A percentile compares a stretch with the other conserved stretches of the same genome.
These are phyloP conservation scores for Diorhabda sublineata DNA, from an alignment of 1,140 invertebrate species.

Conservation along the genomic window DNA sequence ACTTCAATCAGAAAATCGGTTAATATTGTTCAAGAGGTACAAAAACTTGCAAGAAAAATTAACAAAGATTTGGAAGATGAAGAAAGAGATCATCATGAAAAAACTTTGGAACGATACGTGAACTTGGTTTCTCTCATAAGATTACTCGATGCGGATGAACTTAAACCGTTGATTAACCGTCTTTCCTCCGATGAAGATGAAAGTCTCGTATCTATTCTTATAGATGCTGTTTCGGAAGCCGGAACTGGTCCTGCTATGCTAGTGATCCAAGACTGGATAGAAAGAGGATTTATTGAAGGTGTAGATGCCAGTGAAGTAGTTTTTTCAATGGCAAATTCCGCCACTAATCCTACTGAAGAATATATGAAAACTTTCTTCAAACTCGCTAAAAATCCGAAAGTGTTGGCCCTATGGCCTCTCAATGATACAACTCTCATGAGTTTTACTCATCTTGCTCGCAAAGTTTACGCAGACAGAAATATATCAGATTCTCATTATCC, in stretches of 20 bases:
- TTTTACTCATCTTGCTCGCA: conserved; percentile 57
- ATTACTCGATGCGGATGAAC: conserved; percentile 53
- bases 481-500: conserved; percentile 58
- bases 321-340: conserved; percentile 48
- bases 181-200: conserved; percentile 41
- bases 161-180: conserved; percentile 39
- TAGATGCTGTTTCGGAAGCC: conserved; percentile 59
- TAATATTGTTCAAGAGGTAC: conserved; percentile 44
- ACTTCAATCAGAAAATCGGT: conserved; percentile 45
- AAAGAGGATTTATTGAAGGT: conserved; percentile 50
- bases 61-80: conserved; percentile 55
- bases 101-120: conserved; percentile 59
- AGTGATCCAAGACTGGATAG: conserved; percentile 57
- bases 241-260: conserved; percentile 63
- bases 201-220: conserved; percentile 54
- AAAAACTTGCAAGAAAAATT: conserved; percentile 54
- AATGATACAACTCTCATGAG: conserved; percentile 55
- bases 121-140: conserved; percentile 55
- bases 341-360: conserved; percentile 59
- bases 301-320: conserved; percentile 56
- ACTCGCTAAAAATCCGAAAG: conserved; percentile 50
- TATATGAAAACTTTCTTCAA: conserved; percentile 56
- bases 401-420: conserved; percentile 49
- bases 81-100: conserved; percentile 51
- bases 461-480: conserved; percentile 54